These are phyloP conservation scores for Pteropus alecto DNA, from an alignment of 2,113 vertebrate genomes.

Conservation along the genomic window DNA sequence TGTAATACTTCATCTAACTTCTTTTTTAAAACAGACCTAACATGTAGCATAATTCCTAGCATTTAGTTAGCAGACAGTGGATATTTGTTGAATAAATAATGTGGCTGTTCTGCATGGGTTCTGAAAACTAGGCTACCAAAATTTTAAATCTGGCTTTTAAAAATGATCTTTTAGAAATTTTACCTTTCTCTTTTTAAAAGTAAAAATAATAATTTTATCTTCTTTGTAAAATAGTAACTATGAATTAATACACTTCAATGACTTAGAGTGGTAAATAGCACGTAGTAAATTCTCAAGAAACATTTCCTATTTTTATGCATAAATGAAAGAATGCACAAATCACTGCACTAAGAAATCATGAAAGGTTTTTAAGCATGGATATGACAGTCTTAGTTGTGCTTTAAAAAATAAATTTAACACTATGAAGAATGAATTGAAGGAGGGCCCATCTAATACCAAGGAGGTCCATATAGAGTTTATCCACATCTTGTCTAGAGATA, in stretches of 20 bases:
- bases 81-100: not conserved
- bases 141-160: not conserved
- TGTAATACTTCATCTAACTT: not conserved
- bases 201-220: not conserved
- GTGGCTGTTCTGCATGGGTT: not conserved
- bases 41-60: not conserved
- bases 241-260: not conserved
- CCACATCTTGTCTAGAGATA: not conserved
- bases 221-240: not conserved
- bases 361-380: not conserved
- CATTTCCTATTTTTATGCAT: not conserved
- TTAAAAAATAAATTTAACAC: not conserved
- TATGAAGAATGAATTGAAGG: not conserved
- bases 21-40: not conserved
- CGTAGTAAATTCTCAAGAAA: not conserved
- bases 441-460: not conserved
- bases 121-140: not conserved
- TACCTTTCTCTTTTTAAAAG: not conserved
- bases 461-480: not conserved
- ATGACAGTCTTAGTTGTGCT: not conserved
- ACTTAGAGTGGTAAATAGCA: not conserved
- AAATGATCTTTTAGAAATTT: not conserved
- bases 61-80: not conserved
- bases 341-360: not conserved
- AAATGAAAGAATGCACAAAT: not conserved